These are phyloP conservation scores for Alfaro cultratus DNA, from an alignment of 2,797 vertebrate species.

Conservation along the genomic window DNA sequence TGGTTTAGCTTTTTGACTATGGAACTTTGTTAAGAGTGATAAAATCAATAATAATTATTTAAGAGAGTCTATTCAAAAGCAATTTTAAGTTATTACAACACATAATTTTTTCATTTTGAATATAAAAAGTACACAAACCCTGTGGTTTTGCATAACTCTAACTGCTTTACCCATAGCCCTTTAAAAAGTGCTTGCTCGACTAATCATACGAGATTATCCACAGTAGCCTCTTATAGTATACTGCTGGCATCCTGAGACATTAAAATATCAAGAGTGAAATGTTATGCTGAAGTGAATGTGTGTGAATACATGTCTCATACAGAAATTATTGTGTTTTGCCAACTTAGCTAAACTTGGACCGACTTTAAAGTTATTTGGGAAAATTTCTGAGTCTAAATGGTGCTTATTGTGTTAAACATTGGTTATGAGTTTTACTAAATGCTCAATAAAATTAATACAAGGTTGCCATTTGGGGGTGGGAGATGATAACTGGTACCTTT, in stretches of 20 bases:
- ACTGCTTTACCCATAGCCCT: background rate
- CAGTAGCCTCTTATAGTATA: background rate
- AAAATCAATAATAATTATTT: background rate
- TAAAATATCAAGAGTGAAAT: background rate
- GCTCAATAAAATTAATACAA: background rate
- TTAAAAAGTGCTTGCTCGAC: background rate
- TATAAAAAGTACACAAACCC: background rate
- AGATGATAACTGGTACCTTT: background rate
- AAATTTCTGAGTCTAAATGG: background rate
- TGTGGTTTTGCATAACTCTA: background rate
- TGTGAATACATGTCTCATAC: background rate
- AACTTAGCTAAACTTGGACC: background rate
- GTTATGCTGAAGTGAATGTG: background rate
- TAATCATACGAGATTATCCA: background rate
- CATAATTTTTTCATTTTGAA: background rate
- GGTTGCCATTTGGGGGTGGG: background rate
- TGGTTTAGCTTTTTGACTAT: slow-evolving; percentile 31
- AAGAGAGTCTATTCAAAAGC: background rate
- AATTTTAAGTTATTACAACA: background rate
- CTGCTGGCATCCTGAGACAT: background rate
- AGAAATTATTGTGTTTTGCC: background rate
- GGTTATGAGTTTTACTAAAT: background rate
- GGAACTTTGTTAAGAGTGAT: background rate
- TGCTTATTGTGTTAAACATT: background rate
- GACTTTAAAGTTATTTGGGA: too few species aligned